Percentiles rank a stretch among this genome's conserved stretches.
Evolutionary conservation across 2,888 invertebrate genomes (phyloP).

Genomic region (Xanthorhoe spadicearia): DNA sequence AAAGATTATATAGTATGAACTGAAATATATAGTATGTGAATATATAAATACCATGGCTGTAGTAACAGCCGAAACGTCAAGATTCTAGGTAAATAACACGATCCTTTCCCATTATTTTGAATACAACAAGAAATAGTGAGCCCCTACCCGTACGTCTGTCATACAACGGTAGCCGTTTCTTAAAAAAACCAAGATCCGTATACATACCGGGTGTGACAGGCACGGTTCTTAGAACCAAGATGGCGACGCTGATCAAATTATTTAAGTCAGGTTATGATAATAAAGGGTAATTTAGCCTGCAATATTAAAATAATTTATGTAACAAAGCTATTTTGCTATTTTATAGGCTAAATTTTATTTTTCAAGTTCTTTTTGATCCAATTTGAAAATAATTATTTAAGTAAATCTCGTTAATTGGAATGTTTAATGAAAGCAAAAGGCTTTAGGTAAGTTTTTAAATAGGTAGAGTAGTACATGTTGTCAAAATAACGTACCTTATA

Average conservation of each 20-base stretch:
- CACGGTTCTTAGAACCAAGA: constrained; percentile 44
- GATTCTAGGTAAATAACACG: no score
- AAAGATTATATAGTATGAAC: no score
- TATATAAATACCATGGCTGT: no score
- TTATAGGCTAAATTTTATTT: not conserved
- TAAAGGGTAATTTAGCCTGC: constrained; percentile 8
- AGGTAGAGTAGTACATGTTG: no score
- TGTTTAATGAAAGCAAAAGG: no score
- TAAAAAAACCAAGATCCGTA: constrained; percentile 49
- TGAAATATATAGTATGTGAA: no score
- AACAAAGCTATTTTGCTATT: not conserved
- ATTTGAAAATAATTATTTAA: not conserved
- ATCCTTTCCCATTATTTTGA: no score
- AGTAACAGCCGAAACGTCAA: no score
- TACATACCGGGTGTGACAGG: constrained; percentile 47
- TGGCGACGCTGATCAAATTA: constrained; percentile 24
- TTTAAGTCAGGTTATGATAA: constrained; percentile 29
- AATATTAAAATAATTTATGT: constrained; percentile 9
- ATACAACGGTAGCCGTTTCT: not conserved
- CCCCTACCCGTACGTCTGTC: not conserved
- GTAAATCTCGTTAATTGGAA: not conserved
- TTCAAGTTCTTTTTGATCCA: not conserved
- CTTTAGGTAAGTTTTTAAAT: no score
- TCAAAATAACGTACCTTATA: no score
- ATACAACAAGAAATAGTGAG: not conserved